Evolutionary conservation across 2,797 vertebrate species (phyloP).

Genomic region (Myotis planiceps): DNA sequence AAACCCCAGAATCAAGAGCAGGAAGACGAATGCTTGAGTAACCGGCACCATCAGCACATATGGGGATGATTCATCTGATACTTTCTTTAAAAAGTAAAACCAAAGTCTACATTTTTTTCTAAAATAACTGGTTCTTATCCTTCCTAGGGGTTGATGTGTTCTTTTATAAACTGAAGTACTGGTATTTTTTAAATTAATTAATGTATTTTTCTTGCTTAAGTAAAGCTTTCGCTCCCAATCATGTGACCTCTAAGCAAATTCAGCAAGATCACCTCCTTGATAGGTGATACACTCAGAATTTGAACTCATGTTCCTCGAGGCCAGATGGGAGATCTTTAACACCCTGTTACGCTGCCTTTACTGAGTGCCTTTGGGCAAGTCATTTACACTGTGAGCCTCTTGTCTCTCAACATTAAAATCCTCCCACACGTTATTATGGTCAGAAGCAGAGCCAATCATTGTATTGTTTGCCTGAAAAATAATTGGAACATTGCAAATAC

Average conservation of each 20-base stretch:
- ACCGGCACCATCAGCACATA: neutral
- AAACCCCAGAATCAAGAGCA: slow-evolving; percentile 66
- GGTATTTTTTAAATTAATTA: neutral
- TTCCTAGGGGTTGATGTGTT: neutral
- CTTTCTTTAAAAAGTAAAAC: slow-evolving; percentile 57
- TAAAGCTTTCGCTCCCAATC: slow-evolving; percentile 11
- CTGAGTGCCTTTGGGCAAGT: neutral
- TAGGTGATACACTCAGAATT: neutral
- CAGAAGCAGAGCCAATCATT: neutral
- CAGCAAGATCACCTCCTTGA: neutral
- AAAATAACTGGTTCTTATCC: neutral
- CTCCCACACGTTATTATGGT: neutral
- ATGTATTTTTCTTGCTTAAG: slow-evolving; percentile 19
- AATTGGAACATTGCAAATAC: neutral
- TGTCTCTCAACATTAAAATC: neutral
- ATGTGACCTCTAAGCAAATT: neutral
- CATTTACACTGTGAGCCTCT: neutral
- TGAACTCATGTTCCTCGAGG: neutral
- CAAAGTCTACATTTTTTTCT: slow-evolving; percentile 36
- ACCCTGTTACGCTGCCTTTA: neutral
- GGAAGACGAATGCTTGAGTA: slow-evolving; percentile 72
- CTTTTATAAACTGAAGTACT: neutral
- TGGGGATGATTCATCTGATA: neutral
- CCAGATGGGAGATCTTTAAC: neutral
- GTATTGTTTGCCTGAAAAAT: neutral